Evolutionary conservation across 2,797 vertebrate genomes (phyloP).

Genomic region (Characodon lateralis): DNA sequence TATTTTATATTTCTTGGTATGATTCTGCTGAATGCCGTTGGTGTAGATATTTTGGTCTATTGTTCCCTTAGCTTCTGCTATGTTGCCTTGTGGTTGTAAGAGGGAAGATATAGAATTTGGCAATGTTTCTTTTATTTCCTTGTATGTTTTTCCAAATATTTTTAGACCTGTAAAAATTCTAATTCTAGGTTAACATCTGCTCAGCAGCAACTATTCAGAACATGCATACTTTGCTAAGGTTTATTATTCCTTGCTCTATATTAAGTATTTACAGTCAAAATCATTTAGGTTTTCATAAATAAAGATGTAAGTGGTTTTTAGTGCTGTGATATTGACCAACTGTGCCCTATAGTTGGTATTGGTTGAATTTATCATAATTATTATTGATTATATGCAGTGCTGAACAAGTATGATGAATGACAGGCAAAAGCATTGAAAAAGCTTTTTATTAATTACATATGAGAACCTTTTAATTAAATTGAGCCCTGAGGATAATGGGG

Average conservation of each 20-base stretch:
- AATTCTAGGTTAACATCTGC: constrained; percentile 33
- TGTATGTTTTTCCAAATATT: constrained; percentile 20
- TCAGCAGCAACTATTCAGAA: constrained; percentile 21
- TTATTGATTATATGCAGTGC: constrained; percentile 18
- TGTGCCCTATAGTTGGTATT: constrained; percentile 42
- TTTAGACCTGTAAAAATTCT: constrained; percentile 18
- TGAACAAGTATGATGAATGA: constrained; percentile 11
- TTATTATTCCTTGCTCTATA: constrained; percentile 39
- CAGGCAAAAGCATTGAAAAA: constrained; percentile 17
- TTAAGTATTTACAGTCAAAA: constrained; percentile 40
- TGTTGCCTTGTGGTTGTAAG: constrained; percentile 31
- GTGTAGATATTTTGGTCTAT: constrained; percentile 20
- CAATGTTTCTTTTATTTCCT: constrained; percentile 28
- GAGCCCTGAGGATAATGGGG: background rate
- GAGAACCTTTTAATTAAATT: background rate
- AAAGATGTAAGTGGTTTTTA: constrained; percentile 34
- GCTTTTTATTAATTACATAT: constrained; percentile 9
- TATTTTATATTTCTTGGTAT: constrained; percentile 1
- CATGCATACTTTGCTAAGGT: constrained; percentile 39
- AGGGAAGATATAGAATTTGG: constrained; percentile 33
- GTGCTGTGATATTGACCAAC: constrained; percentile 24
- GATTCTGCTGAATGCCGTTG: constrained; percentile 20
- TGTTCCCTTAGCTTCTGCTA: constrained; percentile 23
- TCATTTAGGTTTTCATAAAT: constrained; percentile 49
- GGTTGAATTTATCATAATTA: constrained; percentile 17